A percentile compares a stretch with the other conserved stretches of the same genome.
Conservation (phyloP, 53 echinoderm and acorn worm species). For the Apostichopus leukothele region DNA sequence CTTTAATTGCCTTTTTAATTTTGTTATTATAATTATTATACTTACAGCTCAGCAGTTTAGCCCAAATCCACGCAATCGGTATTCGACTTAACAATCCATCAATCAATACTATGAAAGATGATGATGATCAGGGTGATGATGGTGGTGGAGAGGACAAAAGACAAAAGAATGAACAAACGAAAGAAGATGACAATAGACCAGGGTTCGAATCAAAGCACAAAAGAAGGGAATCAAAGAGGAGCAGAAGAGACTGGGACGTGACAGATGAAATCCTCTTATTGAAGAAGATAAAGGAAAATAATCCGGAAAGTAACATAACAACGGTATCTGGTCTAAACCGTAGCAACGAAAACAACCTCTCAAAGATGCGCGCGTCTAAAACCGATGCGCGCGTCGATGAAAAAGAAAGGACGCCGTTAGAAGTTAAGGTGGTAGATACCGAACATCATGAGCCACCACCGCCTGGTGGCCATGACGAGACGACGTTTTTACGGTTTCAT, state of each 20-base stretch:
- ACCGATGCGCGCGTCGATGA: not conserved
- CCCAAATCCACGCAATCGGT: slow-evolving; percentile 13
- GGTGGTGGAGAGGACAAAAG: not conserved
- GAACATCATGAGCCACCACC: not conserved
- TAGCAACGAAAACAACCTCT: not conserved
- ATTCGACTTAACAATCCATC: slow-evolving; percentile 7
- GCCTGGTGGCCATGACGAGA: not conserved
- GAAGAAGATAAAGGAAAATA: slow-evolving; percentile 8
- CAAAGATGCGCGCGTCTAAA: not conserved
- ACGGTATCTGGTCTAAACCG: not conserved
- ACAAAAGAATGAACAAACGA: not conserved
- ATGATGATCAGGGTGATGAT: not conserved
- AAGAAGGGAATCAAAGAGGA: not conserved
- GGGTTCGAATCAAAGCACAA: not conserved
- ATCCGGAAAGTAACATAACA: not conserved
- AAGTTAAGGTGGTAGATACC: not conserved
- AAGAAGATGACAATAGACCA: not conserved
- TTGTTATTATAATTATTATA: not conserved
- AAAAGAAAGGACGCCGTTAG: not conserved
- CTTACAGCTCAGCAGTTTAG: slow-evolving; percentile 7
- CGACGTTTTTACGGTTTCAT: slow-evolving; percentile 27
- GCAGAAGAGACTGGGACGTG: slow-evolving; percentile 11
- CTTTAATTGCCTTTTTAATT: no score
- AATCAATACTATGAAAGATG: not conserved
- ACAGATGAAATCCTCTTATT: slow-evolving; percentile 26